These are phyloP conservation scores for Macrosteles quadrilineatus DNA, from an alignment of 1,140 invertebrate genomes.

Conservation along the genomic window DNA sequence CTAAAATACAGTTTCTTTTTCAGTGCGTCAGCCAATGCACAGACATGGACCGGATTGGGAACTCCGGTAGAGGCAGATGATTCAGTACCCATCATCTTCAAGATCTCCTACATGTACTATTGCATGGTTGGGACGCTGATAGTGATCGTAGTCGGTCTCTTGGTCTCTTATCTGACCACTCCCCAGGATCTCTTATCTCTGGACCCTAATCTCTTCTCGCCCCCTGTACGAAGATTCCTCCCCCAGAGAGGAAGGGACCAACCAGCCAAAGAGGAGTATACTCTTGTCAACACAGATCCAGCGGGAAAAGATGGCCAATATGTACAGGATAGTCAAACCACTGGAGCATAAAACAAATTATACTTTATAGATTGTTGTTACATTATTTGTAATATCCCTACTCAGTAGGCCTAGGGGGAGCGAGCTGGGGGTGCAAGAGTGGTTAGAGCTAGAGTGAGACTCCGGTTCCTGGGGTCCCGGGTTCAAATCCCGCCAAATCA, in stretches of 20 bases:
- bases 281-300: not conserved
- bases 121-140: conserved; percentile 62
- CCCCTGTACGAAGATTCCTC: not conserved
- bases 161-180: conserved; percentile 69
- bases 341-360: too few species aligned
- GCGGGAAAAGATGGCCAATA: not conserved
- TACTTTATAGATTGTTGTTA: too few species aligned
- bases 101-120: conserved; percentile 73
- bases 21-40: not conserved
- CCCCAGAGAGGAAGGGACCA: not conserved
- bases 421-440: too few species aligned
- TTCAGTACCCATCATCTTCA: conserved; percentile 67
- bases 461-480: too few species aligned
- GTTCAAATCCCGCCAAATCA: too few species aligned
- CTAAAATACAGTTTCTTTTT: too few species aligned
- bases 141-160: conserved; percentile 63
- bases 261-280: not conserved
- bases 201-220: conserved; percentile 12
- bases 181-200: conserved; percentile 49
- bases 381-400: too few species aligned
- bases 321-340: too few species aligned
- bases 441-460: too few species aligned
- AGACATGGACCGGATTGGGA: not conserved
- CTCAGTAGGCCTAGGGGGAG: too few species aligned
- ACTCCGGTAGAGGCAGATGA: conserved; percentile 39